These are phyloP conservation scores for Sigmodon hispidus DNA, from an alignment of 2,113 vertebrate genomes.

Conservation along the genomic window DNA sequence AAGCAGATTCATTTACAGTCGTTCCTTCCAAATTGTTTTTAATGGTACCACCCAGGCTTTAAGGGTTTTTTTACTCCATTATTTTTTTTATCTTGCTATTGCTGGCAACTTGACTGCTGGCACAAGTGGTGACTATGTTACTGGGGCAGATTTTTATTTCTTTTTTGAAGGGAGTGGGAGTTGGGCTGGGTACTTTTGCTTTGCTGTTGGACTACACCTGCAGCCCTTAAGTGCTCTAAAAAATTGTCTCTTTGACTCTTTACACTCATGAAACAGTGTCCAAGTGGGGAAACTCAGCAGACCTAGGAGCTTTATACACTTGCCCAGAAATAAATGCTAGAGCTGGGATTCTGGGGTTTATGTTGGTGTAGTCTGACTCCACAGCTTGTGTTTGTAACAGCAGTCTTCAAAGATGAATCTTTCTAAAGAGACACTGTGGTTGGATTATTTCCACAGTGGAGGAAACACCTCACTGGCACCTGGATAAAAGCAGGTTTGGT, in stretches of 20 bases:
- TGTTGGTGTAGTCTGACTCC: slow-evolving; percentile 34
- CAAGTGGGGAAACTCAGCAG: slow-evolving; percentile 43
- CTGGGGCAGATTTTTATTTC: neutral
- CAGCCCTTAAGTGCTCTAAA: neutral
- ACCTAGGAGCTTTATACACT: slow-evolving; percentile 47
- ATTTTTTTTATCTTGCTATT: slow-evolving; percentile 14
- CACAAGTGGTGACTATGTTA: neutral
- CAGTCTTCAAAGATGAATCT: slow-evolving; percentile 42
- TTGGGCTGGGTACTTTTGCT: neutral
- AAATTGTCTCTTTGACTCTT: slow-evolving; percentile 3
- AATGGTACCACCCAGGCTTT: neutral
- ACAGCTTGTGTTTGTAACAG: slow-evolving; percentile 51
- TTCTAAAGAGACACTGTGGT: slow-evolving; percentile 49
- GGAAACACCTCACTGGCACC: slow-evolving; percentile 32
- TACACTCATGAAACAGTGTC: slow-evolving; percentile 27
- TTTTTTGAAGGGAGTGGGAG: neutral
- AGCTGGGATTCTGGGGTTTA: slow-evolving; percentile 35
- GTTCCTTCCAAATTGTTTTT: slow-evolving; percentile 56
- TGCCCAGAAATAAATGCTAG: slow-evolving; percentile 38
- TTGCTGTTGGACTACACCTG: neutral
- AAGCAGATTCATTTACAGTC: slow-evolving; percentile 18
- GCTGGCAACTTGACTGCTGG: slow-evolving; percentile 8
- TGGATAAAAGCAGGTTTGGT: slow-evolving; percentile 37
- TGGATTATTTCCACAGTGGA: slow-evolving; percentile 33
- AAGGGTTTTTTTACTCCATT: slow-evolving; percentile 9